These are phyloP conservation scores for Sinodicranocentrus sp. DNA, from an alignment of 2,888 invertebrate genomes.

Conservation along the genomic window DNA sequence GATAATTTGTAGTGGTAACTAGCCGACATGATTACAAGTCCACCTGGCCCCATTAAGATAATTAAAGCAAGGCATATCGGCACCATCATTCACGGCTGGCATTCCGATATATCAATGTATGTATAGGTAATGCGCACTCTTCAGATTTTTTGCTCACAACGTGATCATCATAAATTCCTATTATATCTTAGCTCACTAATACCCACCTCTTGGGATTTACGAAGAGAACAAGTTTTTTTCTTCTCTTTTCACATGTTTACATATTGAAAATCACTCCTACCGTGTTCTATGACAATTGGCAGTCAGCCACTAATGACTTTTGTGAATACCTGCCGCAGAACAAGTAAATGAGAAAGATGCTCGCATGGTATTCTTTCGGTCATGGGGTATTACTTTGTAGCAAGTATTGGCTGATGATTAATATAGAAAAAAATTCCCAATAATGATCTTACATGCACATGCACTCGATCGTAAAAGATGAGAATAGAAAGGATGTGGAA, in stretches of 20 bases:
- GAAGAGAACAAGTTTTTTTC: too few relatives aligned
- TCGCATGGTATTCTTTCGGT: background rate
- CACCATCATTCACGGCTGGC: conserved; percentile 66
- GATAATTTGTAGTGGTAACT: conserved; percentile 60
- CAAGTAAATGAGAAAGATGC: conserved; percentile 40
- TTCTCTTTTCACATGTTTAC: background rate
- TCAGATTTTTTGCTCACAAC: conserved; percentile 3
- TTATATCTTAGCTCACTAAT: conserved; percentile 17
- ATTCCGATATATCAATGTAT: conserved; percentile 60
- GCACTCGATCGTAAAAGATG: background rate
- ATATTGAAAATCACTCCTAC: conserved; percentile 10
- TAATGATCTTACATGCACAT: background rate
- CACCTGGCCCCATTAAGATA: conserved; percentile 68
- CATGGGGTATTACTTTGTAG: background rate
- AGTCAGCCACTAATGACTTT: conserved; percentile 63
- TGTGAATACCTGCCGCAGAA: conserved; percentile 11
- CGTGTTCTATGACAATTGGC: conserved; percentile 56
- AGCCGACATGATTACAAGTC: conserved; percentile 66
- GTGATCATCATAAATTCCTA: conserved; percentile 62
- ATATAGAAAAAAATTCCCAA: conserved; percentile 1
- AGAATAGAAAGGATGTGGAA: too few relatives aligned
- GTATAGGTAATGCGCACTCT: too few relatives aligned
- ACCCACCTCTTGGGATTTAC: background rate
- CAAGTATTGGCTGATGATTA: background rate
- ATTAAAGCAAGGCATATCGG: conserved; percentile 68